A percentile compares a stretch with the other conserved stretches of the same genome.
Conservation (phyloP, 2,888 invertebrate species). For the Pollenia amentaria region DNA sequence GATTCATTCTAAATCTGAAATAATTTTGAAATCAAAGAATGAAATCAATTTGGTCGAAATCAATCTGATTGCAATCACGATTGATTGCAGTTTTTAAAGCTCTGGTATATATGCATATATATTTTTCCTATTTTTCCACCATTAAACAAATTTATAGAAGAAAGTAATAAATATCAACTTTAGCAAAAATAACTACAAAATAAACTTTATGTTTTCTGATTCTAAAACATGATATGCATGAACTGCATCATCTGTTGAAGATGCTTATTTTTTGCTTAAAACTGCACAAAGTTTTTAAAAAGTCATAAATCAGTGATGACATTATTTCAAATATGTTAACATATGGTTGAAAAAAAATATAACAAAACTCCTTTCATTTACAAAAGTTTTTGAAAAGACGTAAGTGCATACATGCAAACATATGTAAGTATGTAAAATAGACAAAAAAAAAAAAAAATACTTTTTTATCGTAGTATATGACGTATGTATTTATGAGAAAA, state of each 20-base stretch:
- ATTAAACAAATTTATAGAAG: conserved; percentile 13
- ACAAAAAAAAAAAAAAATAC: too few species aligned
- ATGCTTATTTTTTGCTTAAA: conserved; percentile 8
- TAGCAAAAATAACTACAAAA: not conserved
- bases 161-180: not conserved
- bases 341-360: conserved; percentile 24
- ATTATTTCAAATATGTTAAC: conserved; percentile 37
- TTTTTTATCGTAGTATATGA: not conserved
- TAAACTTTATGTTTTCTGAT: conserved; percentile 17
- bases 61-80: too few species aligned
- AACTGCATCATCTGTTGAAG: conserved; percentile 40
- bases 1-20: too few species aligned
- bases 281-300: conserved; percentile 26
- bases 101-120: too few species aligned
- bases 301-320: conserved; percentile 54
- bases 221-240: conserved; percentile 42
- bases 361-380: not conserved
- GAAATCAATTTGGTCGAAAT: too few species aligned
- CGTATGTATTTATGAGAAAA: not conserved
- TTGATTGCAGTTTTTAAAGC: too few species aligned
- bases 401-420: too few species aligned
- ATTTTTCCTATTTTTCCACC: not conserved
- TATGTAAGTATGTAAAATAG: not conserved
- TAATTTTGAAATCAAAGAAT: too few species aligned
- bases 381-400: not conserved